These are phyloP conservation scores for Paralvinella palmiformis DNA, from an alignment of 1,140 invertebrate genomes.

Conservation along the genomic window DNA sequence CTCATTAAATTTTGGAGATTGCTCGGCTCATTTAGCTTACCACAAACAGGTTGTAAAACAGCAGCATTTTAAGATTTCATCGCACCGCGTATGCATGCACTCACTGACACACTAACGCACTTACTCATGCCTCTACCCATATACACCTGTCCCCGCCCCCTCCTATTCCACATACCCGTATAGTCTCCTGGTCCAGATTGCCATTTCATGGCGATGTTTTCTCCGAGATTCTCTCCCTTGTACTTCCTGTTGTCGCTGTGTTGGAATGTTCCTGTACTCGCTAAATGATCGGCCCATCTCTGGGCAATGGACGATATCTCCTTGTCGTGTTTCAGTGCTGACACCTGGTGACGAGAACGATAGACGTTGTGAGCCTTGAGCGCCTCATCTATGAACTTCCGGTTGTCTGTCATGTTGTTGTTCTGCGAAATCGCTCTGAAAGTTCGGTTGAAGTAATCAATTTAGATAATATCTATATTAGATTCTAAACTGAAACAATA, in stretches of 20 bases:
- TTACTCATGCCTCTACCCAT: no score
- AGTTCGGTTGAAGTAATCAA: no score
- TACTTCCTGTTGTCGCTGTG: conserved; percentile 56
- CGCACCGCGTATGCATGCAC: background rate
- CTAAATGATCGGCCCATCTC: conserved; percentile 74
- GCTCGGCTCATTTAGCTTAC: background rate
- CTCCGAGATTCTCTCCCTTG: conserved; percentile 35
- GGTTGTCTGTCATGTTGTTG: no score
- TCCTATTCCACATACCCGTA: conserved; percentile 11
- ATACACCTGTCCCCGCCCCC: background rate
- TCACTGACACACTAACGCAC: background rate
- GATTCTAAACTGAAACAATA: no score
- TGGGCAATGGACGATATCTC: conserved; percentile 60
- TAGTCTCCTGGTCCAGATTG: conserved; percentile 10
- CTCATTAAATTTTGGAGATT: background rate
- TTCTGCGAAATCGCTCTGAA: no score
- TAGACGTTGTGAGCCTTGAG: conserved; percentile 69
- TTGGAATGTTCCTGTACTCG: conserved; percentile 61
- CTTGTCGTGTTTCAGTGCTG: conserved; percentile 61
- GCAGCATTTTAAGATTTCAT: no score
- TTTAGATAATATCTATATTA: no score
- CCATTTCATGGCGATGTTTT: conserved; percentile 40
- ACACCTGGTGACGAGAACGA: conserved; percentile 64
- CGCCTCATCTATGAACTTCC: conserved; percentile 36
- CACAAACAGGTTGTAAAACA: no score